Evolutionary conservation across 2,888 invertebrate species (phyloP), one percentile per base, ranked within the genome.

Genomic region (Camponotus fellah): DNA sequence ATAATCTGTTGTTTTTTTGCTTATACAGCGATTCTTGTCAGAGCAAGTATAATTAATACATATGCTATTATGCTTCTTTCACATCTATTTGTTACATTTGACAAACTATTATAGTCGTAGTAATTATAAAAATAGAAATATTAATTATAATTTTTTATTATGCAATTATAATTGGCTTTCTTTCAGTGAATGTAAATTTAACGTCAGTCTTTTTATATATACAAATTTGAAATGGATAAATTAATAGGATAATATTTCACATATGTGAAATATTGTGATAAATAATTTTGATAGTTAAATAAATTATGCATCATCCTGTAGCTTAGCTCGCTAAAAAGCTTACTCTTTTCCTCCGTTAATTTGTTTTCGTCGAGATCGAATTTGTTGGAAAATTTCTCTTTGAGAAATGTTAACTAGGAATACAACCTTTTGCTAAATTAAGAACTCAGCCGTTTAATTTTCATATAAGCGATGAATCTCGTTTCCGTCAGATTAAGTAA

Each of bases 361-460:
- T 77, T 69, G 40, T 62, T 53, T 53, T 46, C 60, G 14, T 14
- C 69, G 34, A 43, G 69, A 9, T 6, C 62, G 37, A 65, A 58
- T 76, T 72, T 56, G 43, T 56, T 56, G 34, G n/a, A 46, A 58
- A 26, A 26, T 26, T 26, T 71, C n/a, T 12, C n/a, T 34, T 46
- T 65, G 34, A 69, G 60, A 46, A 56, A n/a, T 66, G 49, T 32
- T 32, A 65, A n/a, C 14, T 66, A 49, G 10, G 3, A 26, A 43
- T 26, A 40, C 17, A 5, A 9, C 32, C 68, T 76, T 64, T 68
- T 66, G 21, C 32, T 71, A 77, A 75, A 85, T 86, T 87, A 80
- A 76, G 60, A 65, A 77, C 40, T 60, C 56, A 49, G 12, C 64
- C 80, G 34, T 8, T 62, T 77, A 81, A 87, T 83, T 81, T 85